Evolutionary conservation across 2,797 vertebrate genomes (phyloP).

Genomic region (Clarias laeviceps): DNA sequence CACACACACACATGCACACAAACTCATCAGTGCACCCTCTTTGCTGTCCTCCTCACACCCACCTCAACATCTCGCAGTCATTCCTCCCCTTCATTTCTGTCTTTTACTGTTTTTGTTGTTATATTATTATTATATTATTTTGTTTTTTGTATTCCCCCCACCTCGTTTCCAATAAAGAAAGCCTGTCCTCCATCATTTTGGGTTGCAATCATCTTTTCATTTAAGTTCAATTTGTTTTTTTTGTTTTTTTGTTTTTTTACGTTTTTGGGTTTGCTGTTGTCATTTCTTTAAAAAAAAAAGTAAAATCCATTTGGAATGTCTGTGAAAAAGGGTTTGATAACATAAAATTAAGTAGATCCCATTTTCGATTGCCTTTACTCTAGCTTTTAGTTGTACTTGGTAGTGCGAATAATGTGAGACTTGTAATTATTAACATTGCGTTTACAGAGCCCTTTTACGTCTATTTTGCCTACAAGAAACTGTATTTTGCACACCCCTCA

Average conservation of each 20-base stretch:
- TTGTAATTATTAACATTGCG: constrained; percentile 65
- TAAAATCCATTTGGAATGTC: constrained; percentile 20
- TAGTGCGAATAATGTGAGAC: constrained; percentile 56
- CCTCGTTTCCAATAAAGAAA: constrained; percentile 96
- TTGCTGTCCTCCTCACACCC: constrained; percentile 65
- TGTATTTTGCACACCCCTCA: constrained; percentile 73
- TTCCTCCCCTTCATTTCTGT: constrained; percentile 74
- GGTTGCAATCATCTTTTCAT: constrained; percentile 80
- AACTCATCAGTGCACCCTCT: constrained; percentile 57
- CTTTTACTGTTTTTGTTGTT: constrained; percentile 79
- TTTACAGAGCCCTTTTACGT: constrained; percentile 60
- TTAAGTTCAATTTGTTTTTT: constrained; percentile 61
- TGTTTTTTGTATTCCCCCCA: constrained; percentile 84
- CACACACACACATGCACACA: constrained; percentile 52
- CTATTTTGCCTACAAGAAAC: constrained; percentile 71
- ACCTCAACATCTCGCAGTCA: constrained; percentile 61
- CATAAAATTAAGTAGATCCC: constrained; percentile 15
- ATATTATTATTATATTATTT: constrained; percentile 77
- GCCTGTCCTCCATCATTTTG: constrained; percentile 88
- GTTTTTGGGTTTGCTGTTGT: constrained; percentile 49
- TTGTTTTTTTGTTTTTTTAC: background rate
- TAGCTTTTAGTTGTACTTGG: constrained; percentile 40
- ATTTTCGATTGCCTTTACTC: constrained; percentile 13
- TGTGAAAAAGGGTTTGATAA: constrained; percentile 35
- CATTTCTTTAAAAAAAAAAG: constrained; percentile 4